A percentile compares a stretch with the other conserved stretches of the same genome.
Evolutionary conservation across 2,888 invertebrate species (phyloP).

Genomic region (Lacanobia wlatinum): DNA sequence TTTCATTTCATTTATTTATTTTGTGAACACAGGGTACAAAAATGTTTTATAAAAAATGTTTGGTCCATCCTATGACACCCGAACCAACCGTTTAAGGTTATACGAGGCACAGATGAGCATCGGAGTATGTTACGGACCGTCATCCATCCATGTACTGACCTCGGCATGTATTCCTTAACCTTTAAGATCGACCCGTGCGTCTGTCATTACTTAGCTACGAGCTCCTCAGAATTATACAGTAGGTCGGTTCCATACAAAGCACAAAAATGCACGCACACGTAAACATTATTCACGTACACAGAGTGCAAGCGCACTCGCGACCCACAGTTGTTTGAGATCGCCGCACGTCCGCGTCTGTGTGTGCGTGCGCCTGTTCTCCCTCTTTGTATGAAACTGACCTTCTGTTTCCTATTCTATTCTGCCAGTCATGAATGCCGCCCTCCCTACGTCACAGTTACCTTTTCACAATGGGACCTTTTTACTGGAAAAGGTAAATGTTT

Average conservation of each 20-base stretch:
- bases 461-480: slow-evolving; percentile 39
- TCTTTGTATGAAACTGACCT: slow-evolving; percentile 1
- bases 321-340: too few relatives aligned
- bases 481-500: slow-evolving; percentile 28
- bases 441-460: slow-evolving; percentile 36
- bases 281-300: not conserved
- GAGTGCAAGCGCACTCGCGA: not conserved
- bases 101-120: too few relatives aligned
- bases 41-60: too few relatives aligned
- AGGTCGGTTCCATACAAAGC: not conserved
- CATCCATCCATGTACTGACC: too few relatives aligned
- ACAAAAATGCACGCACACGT: not conserved
- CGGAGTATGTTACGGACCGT: too few relatives aligned
- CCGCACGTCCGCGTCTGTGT: not conserved
- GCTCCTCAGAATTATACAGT: not conserved
- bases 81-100: too few relatives aligned
- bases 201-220: too few relatives aligned
- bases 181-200: too few relatives aligned
- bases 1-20: too few relatives aligned
- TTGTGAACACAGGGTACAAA: too few relatives aligned
- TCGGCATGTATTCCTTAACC: too few relatives aligned
- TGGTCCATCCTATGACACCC: too few relatives aligned
- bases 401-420: slow-evolving; percentile 8
- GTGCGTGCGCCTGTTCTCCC: not conserved
- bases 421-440: slow-evolving; percentile 10